Percentiles rank a stretch among this genome's conserved stretches.
phyloP scores from a whole-genome alignment of 2,797 vertebrate genomes.

The Sebastes cheni region DNA sequence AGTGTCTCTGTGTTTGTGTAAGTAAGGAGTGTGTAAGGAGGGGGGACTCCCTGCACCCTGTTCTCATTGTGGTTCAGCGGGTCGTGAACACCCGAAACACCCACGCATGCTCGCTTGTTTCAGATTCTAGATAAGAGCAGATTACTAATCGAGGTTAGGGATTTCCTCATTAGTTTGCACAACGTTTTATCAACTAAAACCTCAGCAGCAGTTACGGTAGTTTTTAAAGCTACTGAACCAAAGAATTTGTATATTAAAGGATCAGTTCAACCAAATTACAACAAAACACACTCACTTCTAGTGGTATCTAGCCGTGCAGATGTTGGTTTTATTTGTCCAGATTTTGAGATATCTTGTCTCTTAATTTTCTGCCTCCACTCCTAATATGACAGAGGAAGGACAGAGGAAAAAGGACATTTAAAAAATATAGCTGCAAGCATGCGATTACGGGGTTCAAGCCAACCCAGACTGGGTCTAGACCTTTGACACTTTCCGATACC shows the following conservation, averaged over 20 bases:
- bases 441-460: no score
- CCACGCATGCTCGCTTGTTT: not conserved
- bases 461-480: no score
- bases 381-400: not conserved
- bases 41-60: conserved; percentile 4
- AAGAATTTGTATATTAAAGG: not conserved
- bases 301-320: not conserved
- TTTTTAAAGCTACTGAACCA: not conserved
- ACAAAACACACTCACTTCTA: not conserved
- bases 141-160: not conserved
- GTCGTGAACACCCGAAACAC: conserved; percentile 36
- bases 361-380: not conserved
- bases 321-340: not conserved
- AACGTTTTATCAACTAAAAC: not conserved
- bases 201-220: not conserved
- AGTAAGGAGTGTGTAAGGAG: conserved; percentile 8
- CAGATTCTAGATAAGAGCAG: conserved; percentile 34
- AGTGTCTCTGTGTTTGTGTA: conserved; percentile 39
- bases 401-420: not conserved
- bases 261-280: not conserved
- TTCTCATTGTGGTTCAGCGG: conserved; percentile 42
- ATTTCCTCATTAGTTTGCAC: not conserved
- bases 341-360: not conserved
- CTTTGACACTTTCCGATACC: no score
- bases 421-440: not conserved